These are phyloP conservation scores for Resseliella maxima DNA, from an alignment of 2,888 invertebrate species.

Conservation along the genomic window DNA sequence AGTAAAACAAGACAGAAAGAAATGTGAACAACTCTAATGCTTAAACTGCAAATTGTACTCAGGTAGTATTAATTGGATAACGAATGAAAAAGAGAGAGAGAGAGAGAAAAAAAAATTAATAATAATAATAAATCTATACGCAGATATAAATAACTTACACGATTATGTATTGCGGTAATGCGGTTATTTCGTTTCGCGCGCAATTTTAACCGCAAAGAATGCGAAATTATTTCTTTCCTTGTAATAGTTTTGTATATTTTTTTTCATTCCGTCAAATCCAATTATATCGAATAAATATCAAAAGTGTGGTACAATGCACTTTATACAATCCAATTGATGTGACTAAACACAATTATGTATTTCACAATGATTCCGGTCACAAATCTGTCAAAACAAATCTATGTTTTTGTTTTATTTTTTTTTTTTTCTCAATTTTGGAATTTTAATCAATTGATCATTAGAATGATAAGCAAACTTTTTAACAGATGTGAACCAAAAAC, in stretches of 20 bases:
- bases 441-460: background rate
- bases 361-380: background rate
- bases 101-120: background rate
- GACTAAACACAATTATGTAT: slow-evolving; percentile 1
- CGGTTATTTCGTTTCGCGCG: slow-evolving; percentile 41
- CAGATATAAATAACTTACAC: background rate
- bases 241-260: background rate
- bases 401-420: no score
- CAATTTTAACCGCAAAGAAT: slow-evolving; percentile 45
- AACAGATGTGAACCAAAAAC: background rate
- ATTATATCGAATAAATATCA: background rate
- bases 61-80: background rate
- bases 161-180: slow-evolving; percentile 32
- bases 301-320: slow-evolving; percentile 2
- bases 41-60: background rate
- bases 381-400: background rate
- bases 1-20: background rate
- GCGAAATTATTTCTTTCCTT: slow-evolving; percentile 7
- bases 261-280: slow-evolving; percentile 19
- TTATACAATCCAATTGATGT: background rate
- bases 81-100: background rate
- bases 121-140: background rate
- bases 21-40: background rate
- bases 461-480: background rate
- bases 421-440: background rate